Evolutionary conservation across 2,888 invertebrate species (phyloP), one percentile per base, ranked within the genome.

Genomic region (Drosophila gaucha): DNA sequence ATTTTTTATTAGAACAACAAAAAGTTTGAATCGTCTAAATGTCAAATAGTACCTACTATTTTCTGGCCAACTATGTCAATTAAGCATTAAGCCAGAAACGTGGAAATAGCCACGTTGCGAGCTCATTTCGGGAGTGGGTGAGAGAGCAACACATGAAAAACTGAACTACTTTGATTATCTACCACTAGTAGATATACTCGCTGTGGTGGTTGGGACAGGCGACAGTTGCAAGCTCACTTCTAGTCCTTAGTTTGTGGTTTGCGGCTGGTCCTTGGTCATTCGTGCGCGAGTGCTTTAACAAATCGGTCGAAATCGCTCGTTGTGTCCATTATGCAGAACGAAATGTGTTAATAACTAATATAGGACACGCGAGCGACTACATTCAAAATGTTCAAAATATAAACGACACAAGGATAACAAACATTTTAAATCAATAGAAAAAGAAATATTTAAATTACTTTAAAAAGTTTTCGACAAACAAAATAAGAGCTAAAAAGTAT

Each of bases 221-320:
- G 55, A 56, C 66, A 58, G 60, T 68, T 43, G 41, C 24, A 47
- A 38, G 28, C 52, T 51, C 30, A 43, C 54, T 43, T 30, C 33
- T 24, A 39, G 24, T 41, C 18, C 28, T 28, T 30, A 28, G 28
- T 4, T 6, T n/a, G 57, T 57, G 41, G 33, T 47, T 33, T 39
- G 51, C 44, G 54, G 33, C 56, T 46, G 30, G 18, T 14, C 35
- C 31, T 36, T 66, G 66, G 66, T 76, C 89, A 84, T 87, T 89
- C 76, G 89, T 63, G 68, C 51, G 67, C 70, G 67, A 77, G 64
- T 56, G 63, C 59, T 74, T 47, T 47, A 66, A 58, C 59, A 68
- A 62, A 80, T 77, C 72, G 82, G 85, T 62, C 67, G 65, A 59
- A 57, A 64, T 33, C 31, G 16, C 22, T n/a, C 31, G 50, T 30